Base-by-base conservation (phyloP, 2,888 invertebrate species). In the Parnassius apollo region DNA sequence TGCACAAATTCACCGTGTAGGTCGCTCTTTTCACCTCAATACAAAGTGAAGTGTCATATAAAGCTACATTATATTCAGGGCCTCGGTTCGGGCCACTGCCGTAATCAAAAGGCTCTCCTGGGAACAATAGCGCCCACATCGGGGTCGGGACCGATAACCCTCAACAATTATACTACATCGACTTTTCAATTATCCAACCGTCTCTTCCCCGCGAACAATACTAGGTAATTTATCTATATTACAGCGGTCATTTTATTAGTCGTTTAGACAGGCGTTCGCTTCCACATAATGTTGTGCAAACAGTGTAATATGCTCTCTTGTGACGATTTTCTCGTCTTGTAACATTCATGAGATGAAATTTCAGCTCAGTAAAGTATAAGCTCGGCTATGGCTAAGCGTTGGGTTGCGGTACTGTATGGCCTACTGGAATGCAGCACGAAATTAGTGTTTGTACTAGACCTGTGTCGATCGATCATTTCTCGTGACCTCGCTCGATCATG, bases 131-230 rank as follows among this genome's bases (percentile, higher is more conserved):
- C 85, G 82, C 91, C 91, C 91, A 89, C 91, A 91, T 90, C 83
- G 86, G 80, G 87, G 80, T 80, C 83, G 83, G 80, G 83, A 77
- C 85, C 87, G 90, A 91, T 91, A 91, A 91, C 87, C 91, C 88
- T 78, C 88, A 83, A 87, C 91, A 91, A 91, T 91, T 91, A 91
- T 90, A 89, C 89, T 88, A 90, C 91, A 91, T 90, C 88, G 89
- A 91, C 90, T 91, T 91, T 91, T 91, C 91, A 91, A 91, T 91
- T 91, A 91, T 86, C 88, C 88, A 80, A 81, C 82, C 81, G 82
- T 79, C 83, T 86, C 87, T 81, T 83, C 84, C 82, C 76, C 83
- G 77, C 81, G 80, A 86, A 91, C 89, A 91, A 90, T 87, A 83
- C 89, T 84, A 81, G 82, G 81, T 85, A 89, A 89, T 91, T 89